Evolutionary conservation across 1,140 invertebrate species (phyloP).

Genomic region (Atta colombica): DNA sequence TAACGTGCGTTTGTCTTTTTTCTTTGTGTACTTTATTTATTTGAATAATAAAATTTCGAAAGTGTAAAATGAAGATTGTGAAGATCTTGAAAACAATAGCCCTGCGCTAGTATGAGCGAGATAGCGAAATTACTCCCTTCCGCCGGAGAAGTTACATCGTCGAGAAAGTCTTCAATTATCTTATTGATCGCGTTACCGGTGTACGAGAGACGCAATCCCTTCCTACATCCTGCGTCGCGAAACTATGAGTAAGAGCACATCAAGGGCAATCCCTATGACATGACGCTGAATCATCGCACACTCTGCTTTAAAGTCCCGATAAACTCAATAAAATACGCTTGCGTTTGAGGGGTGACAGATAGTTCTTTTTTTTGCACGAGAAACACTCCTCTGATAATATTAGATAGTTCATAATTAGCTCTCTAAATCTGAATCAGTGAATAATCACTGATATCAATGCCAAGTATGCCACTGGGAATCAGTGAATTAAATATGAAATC

Average conservation of each 20-base stretch:
- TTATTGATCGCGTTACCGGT: conserved; percentile 79
- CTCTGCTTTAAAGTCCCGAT: not conserved
- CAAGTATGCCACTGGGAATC: no score
- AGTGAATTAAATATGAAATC: no score
- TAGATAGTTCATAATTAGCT: not conserved
- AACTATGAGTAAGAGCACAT: not conserved
- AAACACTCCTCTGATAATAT: not conserved
- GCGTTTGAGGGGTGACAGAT: not conserved
- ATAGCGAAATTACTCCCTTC: conserved; percentile 77
- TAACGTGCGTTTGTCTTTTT: not conserved
- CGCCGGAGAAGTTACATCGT: conserved; percentile 67
- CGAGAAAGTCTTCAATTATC: conserved; percentile 81
- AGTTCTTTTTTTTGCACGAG: not conserved
- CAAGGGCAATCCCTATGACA: conserved; percentile 49
- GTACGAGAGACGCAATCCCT: conserved; percentile 69
- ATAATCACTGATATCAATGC: no score
- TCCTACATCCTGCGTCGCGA: conserved; percentile 63
- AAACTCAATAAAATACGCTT: conserved; percentile 16
- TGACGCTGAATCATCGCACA: conserved; percentile 40
- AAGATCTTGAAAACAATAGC: conserved; percentile 73
- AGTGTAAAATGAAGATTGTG: conserved; percentile 40
- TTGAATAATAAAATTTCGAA: conserved; percentile 11
- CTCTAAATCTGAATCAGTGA: no score
- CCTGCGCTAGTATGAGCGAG: conserved; percentile 63
- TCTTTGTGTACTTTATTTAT: no score